These are phyloP conservation scores for Anastrepha ludens DNA, from an alignment of 1,140 invertebrate genomes.

Conservation along the genomic window DNA sequence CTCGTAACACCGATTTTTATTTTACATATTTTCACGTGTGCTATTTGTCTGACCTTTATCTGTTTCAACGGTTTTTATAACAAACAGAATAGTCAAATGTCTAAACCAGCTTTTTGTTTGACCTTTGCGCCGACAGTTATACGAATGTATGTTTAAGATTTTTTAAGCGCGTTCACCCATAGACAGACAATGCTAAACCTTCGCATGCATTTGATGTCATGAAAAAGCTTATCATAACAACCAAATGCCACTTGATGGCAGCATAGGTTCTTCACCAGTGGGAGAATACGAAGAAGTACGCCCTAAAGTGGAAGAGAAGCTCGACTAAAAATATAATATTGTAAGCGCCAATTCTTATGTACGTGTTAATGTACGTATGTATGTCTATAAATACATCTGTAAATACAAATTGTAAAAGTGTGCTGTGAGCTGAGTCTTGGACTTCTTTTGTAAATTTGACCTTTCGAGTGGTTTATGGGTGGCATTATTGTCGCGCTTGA, in stretches of 20 bases:
- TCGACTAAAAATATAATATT: too few species aligned
- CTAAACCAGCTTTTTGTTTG: neutral
- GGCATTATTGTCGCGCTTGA: constrained; percentile 28
- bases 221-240: too few species aligned
- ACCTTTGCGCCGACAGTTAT: neutral
- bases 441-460: neutral
- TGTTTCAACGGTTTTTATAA: neutral
- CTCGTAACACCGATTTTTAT: constrained; percentile 9
- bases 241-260: too few species aligned
- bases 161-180: too few species aligned
- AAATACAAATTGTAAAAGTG: neutral
- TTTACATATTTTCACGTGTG: neutral
- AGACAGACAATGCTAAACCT: too few species aligned
- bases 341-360: too few species aligned
- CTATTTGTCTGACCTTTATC: constrained; percentile 48
- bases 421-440: neutral
- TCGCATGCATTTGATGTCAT: too few species aligned
- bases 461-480: neutral
- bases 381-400: too few species aligned
- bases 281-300: too few species aligned
- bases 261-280: too few species aligned
- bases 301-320: neutral
- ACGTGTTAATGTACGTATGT: too few species aligned
- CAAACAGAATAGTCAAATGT: neutral
- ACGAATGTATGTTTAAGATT: too few species aligned